These are phyloP conservation scores for Bilobella aurantiaca DNA, from an alignment of 1,140 invertebrate genomes.

Conservation along the genomic window DNA sequence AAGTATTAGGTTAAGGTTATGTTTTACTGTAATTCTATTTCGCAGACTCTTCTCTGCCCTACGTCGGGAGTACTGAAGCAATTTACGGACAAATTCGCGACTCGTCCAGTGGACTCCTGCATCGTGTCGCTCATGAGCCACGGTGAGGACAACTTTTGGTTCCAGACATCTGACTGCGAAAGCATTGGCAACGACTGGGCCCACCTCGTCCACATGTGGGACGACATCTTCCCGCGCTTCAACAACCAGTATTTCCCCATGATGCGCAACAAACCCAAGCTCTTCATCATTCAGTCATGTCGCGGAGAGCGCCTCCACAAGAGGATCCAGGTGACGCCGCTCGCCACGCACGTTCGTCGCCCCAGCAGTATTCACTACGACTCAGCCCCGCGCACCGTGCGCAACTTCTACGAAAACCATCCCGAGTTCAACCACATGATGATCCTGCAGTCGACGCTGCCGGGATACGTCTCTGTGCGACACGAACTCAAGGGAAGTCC, in stretches of 20 bases:
- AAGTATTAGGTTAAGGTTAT: not conserved
- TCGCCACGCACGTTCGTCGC: not conserved
- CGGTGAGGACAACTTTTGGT: conserved; percentile 6
- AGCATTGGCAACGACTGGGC: not conserved
- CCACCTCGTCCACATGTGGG: conserved; percentile 2
- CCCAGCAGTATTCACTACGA: not conserved
- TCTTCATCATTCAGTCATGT: conserved; percentile 12
- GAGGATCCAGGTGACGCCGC: not conserved
- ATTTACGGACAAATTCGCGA: conserved; percentile 1
- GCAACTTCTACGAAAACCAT: conserved; percentile 2
- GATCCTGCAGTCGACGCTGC: conserved; percentile 9
- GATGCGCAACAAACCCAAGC: conserved; percentile 8
- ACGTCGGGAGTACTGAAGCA: conserved; percentile 9
- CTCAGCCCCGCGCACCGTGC: not conserved
- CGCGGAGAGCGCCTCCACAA: not conserved
- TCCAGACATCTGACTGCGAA: conserved; percentile 11
- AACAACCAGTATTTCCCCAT: conserved; percentile 8
- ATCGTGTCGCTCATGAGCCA: conserved; percentile 6
- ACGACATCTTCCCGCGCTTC: conserved; percentile 11
- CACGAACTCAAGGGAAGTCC: conserved; percentile 8
- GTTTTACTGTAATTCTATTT: not conserved
- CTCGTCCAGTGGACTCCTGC: not conserved
- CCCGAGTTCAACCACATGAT: conserved; percentile 15
- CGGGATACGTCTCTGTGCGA: conserved; percentile 9
- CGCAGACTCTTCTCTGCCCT: not conserved